Conservation (phyloP, 1,140 invertebrate genomes). For the Temnothorax longispinosus region DNA sequence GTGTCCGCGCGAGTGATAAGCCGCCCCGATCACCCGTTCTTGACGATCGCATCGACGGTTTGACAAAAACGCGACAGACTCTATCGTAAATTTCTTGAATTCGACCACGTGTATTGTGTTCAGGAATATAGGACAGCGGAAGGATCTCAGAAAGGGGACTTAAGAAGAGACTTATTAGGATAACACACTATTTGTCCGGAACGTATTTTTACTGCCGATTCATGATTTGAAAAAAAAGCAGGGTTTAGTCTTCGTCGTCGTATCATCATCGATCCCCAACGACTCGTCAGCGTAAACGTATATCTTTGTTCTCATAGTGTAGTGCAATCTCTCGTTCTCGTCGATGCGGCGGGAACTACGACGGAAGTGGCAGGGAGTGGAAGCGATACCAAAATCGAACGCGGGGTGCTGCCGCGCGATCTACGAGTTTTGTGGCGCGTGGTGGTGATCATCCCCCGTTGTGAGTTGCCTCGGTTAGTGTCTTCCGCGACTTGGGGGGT, state of each 20-base stretch:
- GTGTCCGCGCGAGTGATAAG: constrained; percentile 12
- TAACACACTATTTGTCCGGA: constrained; percentile 4
- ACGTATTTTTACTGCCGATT: constrained; percentile 35
- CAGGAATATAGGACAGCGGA: background rate
- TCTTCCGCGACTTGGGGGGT: constrained; percentile 32
- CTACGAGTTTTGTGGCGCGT: constrained; percentile 20
- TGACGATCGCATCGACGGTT: background rate
- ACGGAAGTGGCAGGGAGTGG: constrained; percentile 42
- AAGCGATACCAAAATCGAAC: constrained; percentile 47
- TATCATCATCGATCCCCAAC: constrained; percentile 8
- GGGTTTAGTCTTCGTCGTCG: constrained; percentile 6
- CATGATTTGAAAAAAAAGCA: background rate
- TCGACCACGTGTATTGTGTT: constrained; percentile 39
- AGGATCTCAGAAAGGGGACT: background rate
- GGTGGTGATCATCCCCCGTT: constrained; percentile 24
- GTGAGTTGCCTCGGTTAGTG: constrained; percentile 42
- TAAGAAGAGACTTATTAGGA: background rate
- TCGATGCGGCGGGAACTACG: constrained; percentile 49
- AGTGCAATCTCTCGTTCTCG: constrained; percentile 13
- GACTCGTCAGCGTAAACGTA: background rate
- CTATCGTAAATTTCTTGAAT: background rate
- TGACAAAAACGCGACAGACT: background rate
- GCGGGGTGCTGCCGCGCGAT: constrained; percentile 18
- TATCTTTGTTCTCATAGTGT: background rate
- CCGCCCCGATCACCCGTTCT: background rate